A percentile compares a stretch with the other conserved stretches of the same genome.
Conservation (phyloP, 2,888 invertebrate genomes). For the Melitaea athalia region DNA sequence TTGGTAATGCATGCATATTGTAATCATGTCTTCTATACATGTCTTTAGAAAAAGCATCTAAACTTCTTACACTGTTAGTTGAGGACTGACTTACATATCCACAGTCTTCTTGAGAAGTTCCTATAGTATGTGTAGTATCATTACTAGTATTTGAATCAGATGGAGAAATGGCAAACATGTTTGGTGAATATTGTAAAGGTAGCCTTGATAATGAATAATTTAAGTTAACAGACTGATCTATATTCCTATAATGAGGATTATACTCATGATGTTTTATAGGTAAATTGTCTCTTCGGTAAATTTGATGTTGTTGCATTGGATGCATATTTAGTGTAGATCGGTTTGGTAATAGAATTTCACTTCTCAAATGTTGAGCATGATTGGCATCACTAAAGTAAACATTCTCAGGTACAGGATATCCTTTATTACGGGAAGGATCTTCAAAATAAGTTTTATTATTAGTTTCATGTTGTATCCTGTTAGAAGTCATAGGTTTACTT, state of each 20-base stretch:
- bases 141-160: constrained; percentile 72
- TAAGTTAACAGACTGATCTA: constrained; percentile 58
- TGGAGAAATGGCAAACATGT: constrained; percentile 71
- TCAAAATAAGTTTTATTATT: constrained; percentile 65
- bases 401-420: constrained; percentile 58
- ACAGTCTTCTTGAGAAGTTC: constrained; percentile 70
- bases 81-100: constrained; percentile 79
- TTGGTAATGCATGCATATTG: constrained; percentile 55
- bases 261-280: constrained; percentile 64
- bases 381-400: constrained; percentile 65
- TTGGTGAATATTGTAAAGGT: constrained; percentile 71
- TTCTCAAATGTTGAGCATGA: constrained; percentile 59
- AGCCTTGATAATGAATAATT: constrained; percentile 60
- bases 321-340: constrained; percentile 63
- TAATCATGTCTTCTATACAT: constrained; percentile 62
- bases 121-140: constrained; percentile 64
- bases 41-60: constrained; percentile 65
- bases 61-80: constrained; percentile 69
- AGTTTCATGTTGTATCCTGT: constrained; percentile 65
- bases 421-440: constrained; percentile 61
- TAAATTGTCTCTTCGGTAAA: constrained; percentile 65
- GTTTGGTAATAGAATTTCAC: constrained; percentile 59
- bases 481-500: constrained; percentile 55
- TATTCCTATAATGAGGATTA: constrained; percentile 59
- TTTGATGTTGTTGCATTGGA: constrained; percentile 57